Conservation (phyloP, 2,113 vertebrate species). For the Aix galericulata region DNA sequence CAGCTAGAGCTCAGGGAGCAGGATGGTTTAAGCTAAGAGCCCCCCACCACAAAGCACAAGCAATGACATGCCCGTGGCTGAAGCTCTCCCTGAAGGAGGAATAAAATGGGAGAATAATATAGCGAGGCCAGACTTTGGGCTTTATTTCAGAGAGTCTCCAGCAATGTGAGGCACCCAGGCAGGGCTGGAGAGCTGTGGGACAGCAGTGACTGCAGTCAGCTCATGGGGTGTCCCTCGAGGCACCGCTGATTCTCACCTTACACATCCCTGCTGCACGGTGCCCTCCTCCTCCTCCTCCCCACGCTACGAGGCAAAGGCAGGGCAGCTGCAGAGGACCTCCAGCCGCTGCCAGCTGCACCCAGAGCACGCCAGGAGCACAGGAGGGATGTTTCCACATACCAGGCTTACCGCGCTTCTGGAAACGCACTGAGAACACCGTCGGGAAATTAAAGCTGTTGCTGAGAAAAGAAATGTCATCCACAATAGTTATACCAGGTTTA, state of each 20-base stretch:
- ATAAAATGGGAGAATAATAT: not conserved
- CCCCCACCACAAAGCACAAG: not conserved
- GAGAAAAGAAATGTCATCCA: not conserved
- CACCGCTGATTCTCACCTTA: not conserved
- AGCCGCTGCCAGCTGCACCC: not conserved
- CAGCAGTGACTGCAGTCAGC: not conserved
- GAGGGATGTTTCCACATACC: not conserved
- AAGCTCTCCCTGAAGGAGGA: not conserved
- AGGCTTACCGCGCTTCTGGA: not conserved
- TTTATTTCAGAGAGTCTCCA: not conserved
- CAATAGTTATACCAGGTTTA: not conserved
- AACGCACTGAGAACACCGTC: not conserved
- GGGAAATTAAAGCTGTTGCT: not conserved
- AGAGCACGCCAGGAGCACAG: not conserved
- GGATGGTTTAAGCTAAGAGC: not conserved
- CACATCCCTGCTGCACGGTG: not conserved
- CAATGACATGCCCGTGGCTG: not conserved
- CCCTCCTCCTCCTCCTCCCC: not conserved
- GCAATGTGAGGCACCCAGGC: not conserved
- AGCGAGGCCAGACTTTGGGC: not conserved
- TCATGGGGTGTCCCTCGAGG: not conserved
- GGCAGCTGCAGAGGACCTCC: not conserved
- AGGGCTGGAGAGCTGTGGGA: not conserved
- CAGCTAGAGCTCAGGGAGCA: not conserved
- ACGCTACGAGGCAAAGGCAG: not conserved